Conservation (phyloP, 1,140 invertebrate genomes). For the Cotesia typhae region DNA sequence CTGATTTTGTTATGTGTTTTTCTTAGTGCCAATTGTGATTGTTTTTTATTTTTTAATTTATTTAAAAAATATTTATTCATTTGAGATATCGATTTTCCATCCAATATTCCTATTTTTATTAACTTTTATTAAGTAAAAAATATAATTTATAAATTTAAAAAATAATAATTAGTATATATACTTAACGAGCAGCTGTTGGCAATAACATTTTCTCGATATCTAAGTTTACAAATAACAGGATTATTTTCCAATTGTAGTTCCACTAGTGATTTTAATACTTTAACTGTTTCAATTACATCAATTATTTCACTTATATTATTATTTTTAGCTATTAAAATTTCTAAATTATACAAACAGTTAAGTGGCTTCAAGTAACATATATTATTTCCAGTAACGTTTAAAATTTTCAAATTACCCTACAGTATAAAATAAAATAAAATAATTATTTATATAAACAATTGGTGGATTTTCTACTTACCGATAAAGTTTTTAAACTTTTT, state of each 20-base stretch:
- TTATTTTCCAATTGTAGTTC: conserved; percentile 70
- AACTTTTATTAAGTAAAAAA: background rate
- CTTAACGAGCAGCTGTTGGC: conserved; percentile 69
- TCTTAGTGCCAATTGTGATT: conserved; percentile 44
- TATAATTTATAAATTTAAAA: conserved; percentile 18
- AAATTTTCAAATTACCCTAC: conserved; percentile 60
- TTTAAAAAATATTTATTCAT: conserved; percentile 64
- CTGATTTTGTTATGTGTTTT: conserved; percentile 41
- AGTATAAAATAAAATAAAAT: conserved; percentile 14
- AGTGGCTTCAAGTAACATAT: conserved; percentile 60
- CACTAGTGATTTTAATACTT: conserved; percentile 64
- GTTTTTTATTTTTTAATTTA: conserved; percentile 63
- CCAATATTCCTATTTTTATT: conserved; percentile 54
- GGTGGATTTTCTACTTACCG: conserved; percentile 62
- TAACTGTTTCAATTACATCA: conserved; percentile 65
- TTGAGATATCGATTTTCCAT: conserved; percentile 65
- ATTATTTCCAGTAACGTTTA: conserved; percentile 68
- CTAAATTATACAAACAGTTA: conserved; percentile 57
- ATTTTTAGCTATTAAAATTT: conserved; percentile 61
- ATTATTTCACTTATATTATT: conserved; percentile 65
- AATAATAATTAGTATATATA: conserved; percentile 50
- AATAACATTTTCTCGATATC: conserved; percentile 74
- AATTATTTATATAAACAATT: background rate
- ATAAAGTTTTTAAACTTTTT: conserved; percentile 67
- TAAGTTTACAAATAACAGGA: conserved; percentile 68